Percentiles rank a stretch among this genome's conserved stretches.
These are phyloP conservation scores for Drosophila guanche DNA, from an alignment of 1,140 invertebrate species.

Conservation along the genomic window DNA sequence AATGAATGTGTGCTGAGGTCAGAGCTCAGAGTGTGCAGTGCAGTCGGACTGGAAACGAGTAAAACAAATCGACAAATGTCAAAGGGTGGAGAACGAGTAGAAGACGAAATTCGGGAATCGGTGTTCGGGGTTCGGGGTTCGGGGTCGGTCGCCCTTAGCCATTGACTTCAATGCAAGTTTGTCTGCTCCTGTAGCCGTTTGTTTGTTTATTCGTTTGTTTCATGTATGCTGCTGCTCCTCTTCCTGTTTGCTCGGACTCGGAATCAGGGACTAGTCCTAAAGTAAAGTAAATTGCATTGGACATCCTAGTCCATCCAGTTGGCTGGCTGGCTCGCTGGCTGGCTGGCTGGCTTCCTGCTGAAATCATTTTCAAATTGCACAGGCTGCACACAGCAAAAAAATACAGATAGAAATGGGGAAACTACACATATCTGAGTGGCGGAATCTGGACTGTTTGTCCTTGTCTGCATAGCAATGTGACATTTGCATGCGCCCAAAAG, in stretches of 20 bases:
- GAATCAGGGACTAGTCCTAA: constrained; percentile 34
- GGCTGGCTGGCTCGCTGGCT: constrained; percentile 33
- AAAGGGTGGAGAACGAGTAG: constrained; percentile 7
- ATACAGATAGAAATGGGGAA: constrained; percentile 30
- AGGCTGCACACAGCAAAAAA: constrained; percentile 34
- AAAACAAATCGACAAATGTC: constrained; percentile 12
- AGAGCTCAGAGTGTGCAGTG: too few relatives aligned
- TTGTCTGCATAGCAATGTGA: constrained; percentile 62
- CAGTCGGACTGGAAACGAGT: too few relatives aligned
- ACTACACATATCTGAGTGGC: constrained; percentile 22
- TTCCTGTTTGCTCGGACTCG: constrained; percentile 57
- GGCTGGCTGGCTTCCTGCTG: constrained; percentile 60
- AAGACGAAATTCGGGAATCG: background rate
- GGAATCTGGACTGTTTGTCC: constrained; percentile 26
- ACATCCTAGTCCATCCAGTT: constrained; percentile 21
- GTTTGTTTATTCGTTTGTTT: constrained; percentile 4
- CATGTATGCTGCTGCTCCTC: constrained; percentile 38
- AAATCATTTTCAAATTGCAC: constrained; percentile 73
- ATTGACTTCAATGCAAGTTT: constrained; percentile 45
- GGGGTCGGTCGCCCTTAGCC: constrained; percentile 22
- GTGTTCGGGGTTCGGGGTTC: constrained; percentile 2
- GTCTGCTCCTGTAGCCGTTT: constrained; percentile 25
- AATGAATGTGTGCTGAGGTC: constrained; percentile 4
- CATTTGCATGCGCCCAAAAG: constrained; percentile 74
- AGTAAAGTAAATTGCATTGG: constrained; percentile 70